Evolutionary conservation across 2,797 vertebrate genomes (phyloP), one percentile per base, ranked within the genome.

Genomic region (Lacerta viridis): DNA sequence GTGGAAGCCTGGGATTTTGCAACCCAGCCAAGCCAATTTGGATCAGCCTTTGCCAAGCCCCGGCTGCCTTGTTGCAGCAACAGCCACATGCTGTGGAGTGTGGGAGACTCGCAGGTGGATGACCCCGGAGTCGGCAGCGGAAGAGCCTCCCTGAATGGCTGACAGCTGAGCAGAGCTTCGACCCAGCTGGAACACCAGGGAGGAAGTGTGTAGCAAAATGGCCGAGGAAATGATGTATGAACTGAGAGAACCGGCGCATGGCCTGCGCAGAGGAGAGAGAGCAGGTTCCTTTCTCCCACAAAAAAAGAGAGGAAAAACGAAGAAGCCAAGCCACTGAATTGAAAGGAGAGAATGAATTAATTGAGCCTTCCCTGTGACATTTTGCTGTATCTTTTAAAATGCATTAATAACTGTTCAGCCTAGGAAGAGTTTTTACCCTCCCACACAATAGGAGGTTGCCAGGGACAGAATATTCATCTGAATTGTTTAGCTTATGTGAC

Each of bases 31-130:
- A 0, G 84, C 86, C 20, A 75, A 91, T 88, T 92, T 76, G 43
- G 80, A 91, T 78, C 89, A 36, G 80, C 59, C 87, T 89, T 86
- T 13, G 0, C 76, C 0, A 5, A 92, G 91, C 11, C 89, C 85
- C 83, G 7, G 0, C 79, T 74, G 93, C 89, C 93, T 88, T 4
- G 0, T 91, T 92, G 90, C 91, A 92, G 90, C 85, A 90, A n/a
- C 59, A 85, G 94, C 95, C 95, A 92, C 91, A 86, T 74, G 91
- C 95, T 92, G 91, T 78, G 94, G 94, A 84, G 96, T 96, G 92
- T 97, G 97, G 95, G 97, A 97, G 96, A 96, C 87, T 93, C 83
- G 82, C 97, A 97, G 96, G 97, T 97, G 97, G 95, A 93, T 93
- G 88, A 93, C 94, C 95, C 91, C 50, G 27, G 86, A 89, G 72